Percentiles rank a stretch among this genome's conserved stretches.
These are phyloP conservation scores for Hypolimnas misippus DNA, from an alignment of 2,888 invertebrate genomes.

Conservation along the genomic window DNA sequence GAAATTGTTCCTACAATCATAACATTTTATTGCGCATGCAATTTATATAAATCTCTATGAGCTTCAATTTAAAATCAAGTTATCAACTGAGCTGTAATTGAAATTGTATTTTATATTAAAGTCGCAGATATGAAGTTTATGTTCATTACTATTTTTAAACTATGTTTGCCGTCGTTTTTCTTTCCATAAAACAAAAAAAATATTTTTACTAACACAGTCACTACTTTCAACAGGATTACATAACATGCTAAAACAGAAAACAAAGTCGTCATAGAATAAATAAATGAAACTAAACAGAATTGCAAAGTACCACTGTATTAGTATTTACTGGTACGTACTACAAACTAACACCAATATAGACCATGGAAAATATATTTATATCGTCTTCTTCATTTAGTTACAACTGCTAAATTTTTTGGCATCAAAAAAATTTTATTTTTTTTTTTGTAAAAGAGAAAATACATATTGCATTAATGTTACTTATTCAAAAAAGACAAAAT, in stretches of 20 bases:
- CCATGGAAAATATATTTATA: conserved; percentile 18
- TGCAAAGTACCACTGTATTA: conserved; percentile 23
- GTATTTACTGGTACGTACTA: conserved; percentile 32
- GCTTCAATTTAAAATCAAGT: neutral
- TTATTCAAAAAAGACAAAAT: conserved; percentile 44
- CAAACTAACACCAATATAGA: conserved; percentile 35
- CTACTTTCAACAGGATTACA: conserved; percentile 19
- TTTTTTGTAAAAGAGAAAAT: conserved; percentile 1
- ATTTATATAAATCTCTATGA: conserved; percentile 5
- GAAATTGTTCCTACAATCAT: conserved; percentile 6
- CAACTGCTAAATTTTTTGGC: neutral
- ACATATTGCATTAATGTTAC: conserved; percentile 41
- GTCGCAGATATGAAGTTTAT: neutral
- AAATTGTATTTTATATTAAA: neutral
- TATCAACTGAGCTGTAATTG: neutral
- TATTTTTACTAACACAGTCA: conserved; percentile 4
- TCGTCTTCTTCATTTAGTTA: conserved; percentile 9
- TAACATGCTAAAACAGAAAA: conserved; percentile 37
- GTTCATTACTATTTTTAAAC: neutral
- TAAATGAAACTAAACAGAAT: conserved; percentile 29
- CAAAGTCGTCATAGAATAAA: conserved; percentile 21
- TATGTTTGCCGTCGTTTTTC: too few relatives aligned
- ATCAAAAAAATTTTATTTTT: neutral
- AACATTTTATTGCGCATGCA: conserved; percentile 17
- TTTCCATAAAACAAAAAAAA: neutral